Evolutionary conservation across 2,113 vertebrate species (phyloP).

Genomic region (Talpa occidentalis): DNA sequence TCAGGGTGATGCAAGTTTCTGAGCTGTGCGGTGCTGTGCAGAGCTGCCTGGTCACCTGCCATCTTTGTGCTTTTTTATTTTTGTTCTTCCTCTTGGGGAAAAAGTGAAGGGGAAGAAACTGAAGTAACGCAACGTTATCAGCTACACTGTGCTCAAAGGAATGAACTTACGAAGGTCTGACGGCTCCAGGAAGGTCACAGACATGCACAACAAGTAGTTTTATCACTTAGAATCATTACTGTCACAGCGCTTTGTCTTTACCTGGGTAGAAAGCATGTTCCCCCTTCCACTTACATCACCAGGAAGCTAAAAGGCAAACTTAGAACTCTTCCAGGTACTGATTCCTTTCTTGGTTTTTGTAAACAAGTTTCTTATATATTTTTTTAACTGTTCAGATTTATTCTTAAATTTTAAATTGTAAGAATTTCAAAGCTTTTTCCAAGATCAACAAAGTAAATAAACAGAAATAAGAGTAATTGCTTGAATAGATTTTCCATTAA

Average conservation of each 20-base stretch:
- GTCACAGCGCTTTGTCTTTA: neutral
- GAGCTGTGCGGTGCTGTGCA: neutral
- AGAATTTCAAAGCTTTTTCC: neutral
- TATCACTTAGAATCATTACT: neutral
- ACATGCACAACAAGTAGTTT: neutral
- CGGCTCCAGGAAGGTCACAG: neutral
- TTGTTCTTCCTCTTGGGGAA: conserved; percentile 29
- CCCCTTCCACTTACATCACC: neutral
- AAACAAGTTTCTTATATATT: neutral
- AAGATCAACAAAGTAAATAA: conserved; percentile 32
- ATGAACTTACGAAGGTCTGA: neutral
- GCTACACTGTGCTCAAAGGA: neutral
- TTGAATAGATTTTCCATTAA: neutral
- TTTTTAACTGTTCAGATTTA: neutral
- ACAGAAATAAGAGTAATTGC: conserved; percentile 44
- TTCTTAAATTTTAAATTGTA: neutral
- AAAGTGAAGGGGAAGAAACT: conserved; percentile 28
- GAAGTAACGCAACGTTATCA: neutral
- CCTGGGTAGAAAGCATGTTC: neutral
- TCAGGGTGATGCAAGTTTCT: neutral
- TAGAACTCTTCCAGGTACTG: neutral
- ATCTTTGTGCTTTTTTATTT: neutral
- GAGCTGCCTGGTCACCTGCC: neutral
- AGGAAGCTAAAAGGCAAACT: neutral
- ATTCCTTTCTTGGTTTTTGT: neutral